Base-by-base conservation (phyloP, 2,113 vertebrate genomes). In the Dolichallabes microphthalmus region DNA sequence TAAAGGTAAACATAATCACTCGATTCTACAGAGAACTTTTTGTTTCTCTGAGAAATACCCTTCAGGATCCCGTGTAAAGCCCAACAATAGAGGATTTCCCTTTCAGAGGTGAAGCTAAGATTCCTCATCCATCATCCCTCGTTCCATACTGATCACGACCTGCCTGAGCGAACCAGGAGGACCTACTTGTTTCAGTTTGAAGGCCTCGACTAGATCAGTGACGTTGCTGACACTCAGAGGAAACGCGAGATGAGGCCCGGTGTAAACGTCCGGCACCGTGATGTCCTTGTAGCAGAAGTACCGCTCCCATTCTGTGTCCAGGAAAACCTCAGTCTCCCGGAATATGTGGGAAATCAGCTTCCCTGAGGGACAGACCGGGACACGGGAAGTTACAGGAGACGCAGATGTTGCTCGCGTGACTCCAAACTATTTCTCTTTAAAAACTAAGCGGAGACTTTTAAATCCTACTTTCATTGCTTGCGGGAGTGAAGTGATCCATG, bases 161-260 rank as follows among this genome's bases (percentile, higher is more conserved):
- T 52, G 15, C 27, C 15, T 50, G 50, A 13, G 45, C 6, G 7
- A 45, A 6, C 6, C 15, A 27, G 66, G 20, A 75, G 76, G 69
- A 84, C 95, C 91, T 96, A 98, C 97, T 94, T 97, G 95, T 93
- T 96, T 96, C 85, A 95, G 94, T 87, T 95, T 96, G 92, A 97
- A 98, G 80, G 97, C 96, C 89, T 99, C 96, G 88, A 99, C 91
- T 85, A 99, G 94, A 92, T 94, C 94, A 0, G 96, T 93, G 0
- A 96, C 97, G 0, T 95, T 95, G 20, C 94, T 92, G 68, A 95
- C 94, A 19, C 94, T 95, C 88, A 99, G 93, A 0, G 97, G 98
- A 89, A 99, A 99, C 69, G 93, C 94, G 10, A 98, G 94, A 35
- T 0, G 96, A 8, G 96, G 97, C 14, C 98, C 97, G 0, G 9